Conservation (phyloP, 2,113 vertebrate genomes). For the Macrotus californicus region DNA sequence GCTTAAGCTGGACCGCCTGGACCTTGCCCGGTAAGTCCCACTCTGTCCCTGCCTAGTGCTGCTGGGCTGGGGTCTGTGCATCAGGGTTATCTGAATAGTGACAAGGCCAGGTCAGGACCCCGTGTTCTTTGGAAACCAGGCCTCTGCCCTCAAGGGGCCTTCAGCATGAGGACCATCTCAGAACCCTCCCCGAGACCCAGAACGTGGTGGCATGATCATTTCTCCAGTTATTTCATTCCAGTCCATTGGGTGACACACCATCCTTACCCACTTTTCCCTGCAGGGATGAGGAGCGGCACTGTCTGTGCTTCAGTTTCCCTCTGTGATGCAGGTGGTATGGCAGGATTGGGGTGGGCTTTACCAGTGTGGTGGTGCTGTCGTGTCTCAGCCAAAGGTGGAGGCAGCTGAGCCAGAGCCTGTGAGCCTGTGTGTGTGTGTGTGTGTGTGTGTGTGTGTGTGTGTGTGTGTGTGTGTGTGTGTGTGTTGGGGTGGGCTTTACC, state of each 20-base stretch:
- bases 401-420: accelerated
- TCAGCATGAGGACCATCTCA: not conserved
- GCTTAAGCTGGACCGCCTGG: conserved; percentile 92
- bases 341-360: not conserved
- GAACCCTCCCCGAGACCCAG: not conserved
- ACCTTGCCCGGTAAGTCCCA: conserved; percentile 90
- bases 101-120: not conserved
- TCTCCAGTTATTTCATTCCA: not conserved
- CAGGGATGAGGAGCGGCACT: accelerated
- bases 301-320: not conserved
- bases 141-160: not conserved
- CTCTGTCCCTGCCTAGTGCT: accelerated
- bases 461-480: too few relatives aligned
- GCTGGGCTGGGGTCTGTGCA: not conserved
- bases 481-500: not conserved
- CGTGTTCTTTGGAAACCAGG: not conserved
- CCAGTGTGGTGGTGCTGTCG: too few relatives aligned
- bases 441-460: too few relatives aligned
- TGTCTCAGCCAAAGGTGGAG: too few relatives aligned
- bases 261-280: not conserved
- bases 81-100: not conserved
- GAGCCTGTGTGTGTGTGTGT: not conserved
- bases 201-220: accelerated
- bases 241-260: not conserved
- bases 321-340: not conserved